A percentile compares a stretch with the other conserved stretches of the same genome.
Evolutionary conservation across 2,113 vertebrate species (phyloP).

Genomic region (Myotis yumanensis): DNA sequence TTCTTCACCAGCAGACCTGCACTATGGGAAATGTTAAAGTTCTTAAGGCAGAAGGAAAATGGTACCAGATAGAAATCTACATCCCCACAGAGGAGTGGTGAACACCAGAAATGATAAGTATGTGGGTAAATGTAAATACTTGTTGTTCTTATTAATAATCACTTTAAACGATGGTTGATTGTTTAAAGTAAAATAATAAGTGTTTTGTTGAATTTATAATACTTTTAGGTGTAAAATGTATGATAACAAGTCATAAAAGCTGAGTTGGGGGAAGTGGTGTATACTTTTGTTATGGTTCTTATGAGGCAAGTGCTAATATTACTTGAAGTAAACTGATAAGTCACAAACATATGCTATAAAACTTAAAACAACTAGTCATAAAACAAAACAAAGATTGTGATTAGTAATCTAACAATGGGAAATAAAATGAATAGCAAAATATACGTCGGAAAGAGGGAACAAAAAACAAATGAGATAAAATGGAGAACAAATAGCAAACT

Average conservation of each 20-base stretch:
- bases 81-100: neutral
- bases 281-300: neutral
- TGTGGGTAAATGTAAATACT: neutral
- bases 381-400: constrained; percentile 22
- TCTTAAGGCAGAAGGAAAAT: neutral
- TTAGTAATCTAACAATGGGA: neutral
- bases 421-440: constrained; percentile 3
- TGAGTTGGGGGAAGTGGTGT: neutral
- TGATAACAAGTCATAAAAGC: neutral
- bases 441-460: neutral
- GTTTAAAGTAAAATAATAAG: constrained; percentile 13
- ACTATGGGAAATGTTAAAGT: neutral
- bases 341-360: neutral
- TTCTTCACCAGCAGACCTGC: neutral
- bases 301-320: neutral
- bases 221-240: neutral
- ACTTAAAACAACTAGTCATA: neutral
- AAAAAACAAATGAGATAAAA: neutral
- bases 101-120: neutral
- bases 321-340: neutral
- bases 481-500: neutral
- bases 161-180: neutral
- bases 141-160: neutral
- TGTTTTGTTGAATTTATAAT: neutral
- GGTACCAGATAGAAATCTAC: neutral